Conservation (phyloP, 2,888 invertebrate genomes). For the Thereva unica region DNA sequence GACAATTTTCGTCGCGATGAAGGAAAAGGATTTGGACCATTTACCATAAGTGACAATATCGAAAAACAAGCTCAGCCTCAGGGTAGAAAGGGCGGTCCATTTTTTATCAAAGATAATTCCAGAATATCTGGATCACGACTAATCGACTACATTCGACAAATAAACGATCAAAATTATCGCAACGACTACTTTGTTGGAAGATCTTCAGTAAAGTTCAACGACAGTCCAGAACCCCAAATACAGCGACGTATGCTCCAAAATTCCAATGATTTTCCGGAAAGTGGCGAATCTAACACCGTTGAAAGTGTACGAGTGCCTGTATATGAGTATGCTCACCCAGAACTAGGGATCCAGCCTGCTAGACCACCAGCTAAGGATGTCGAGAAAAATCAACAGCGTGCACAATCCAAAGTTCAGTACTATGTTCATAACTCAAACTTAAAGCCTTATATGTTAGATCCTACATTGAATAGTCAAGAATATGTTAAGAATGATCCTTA, state of each 20-base stretch:
- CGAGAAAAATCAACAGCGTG: conserved; percentile 41
- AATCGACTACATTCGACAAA: conserved; percentile 69
- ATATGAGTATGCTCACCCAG: conserved; percentile 79
- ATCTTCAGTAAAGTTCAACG: conserved; percentile 54
- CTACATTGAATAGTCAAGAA: conserved; percentile 50
- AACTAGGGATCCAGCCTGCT: conserved; percentile 76
- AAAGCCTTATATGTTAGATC: conserved; percentile 1
- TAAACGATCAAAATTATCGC: conserved; percentile 67
- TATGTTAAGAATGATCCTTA: conserved; percentile 57
- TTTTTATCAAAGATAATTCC: conserved; percentile 67
- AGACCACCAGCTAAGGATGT: conserved; percentile 57
- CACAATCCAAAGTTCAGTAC: conserved; percentile 46
- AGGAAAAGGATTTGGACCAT: conserved; percentile 59
- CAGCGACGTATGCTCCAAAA: conserved; percentile 74
- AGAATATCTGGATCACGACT: conserved; percentile 64
- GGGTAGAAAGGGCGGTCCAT: conserved; percentile 61
- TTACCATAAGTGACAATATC: conserved; percentile 65
- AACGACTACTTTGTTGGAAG: conserved; percentile 65
- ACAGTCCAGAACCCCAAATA: conserved; percentile 61
- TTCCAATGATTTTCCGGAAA: conserved; percentile 65
- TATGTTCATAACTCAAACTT: conserved; percentile 50
- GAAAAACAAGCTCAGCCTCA: conserved; percentile 55
- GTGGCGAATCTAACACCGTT: conserved; percentile 63
- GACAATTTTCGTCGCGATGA: conserved; percentile 62
- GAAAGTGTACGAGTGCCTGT: conserved; percentile 76